Evolutionary conservation across 2,888 invertebrate species (phyloP), one percentile per base, ranked within the genome.

Genomic region (Meandrusa payeni): DNA sequence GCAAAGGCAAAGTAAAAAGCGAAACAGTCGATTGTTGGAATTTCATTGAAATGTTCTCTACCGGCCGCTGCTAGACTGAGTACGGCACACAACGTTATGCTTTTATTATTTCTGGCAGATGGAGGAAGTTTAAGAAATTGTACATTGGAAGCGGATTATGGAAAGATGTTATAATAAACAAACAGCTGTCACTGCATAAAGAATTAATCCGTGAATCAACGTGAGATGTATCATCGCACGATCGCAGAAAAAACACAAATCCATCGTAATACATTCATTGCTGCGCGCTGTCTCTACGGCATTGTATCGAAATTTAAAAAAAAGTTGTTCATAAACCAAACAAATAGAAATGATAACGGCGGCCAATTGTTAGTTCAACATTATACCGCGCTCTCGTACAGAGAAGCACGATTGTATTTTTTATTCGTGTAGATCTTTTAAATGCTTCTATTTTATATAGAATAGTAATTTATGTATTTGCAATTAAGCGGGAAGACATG

Each of bases 161-260:
- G 46, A 49, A 41, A 45, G 49, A 43, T 29, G 12, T 39, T 49
- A 42, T 33, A 12, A 47, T 44, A 52, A 50, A 50, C 47, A 55
- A 56, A 51, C 61, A 61, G 53, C 61, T 61, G 61, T 54, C 56
- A 52, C 44, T 46, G 46, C 48, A 51, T 48, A 52, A 48, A 49
- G 49, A 55, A 33, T 52, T 55, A 59, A 56, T 55, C 56, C 55
- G 34, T 32, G 50, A 43, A 47, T 46, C 51, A 51, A 46, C 50
- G 51, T 48, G 28, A 44, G 45, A 48, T 41, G 51, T 44, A 51
- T 48, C 44, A 33, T 43, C 39, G 9, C 33, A 29, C 33, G 34
- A 40, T 39, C 36, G 31, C 20, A 39, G 45, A 49, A 57, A 41
- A 42, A 17, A 31, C 36, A 20, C 48, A 59, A 48, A 58, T 58